A percentile compares a stretch with the other conserved stretches of the same genome.
These are phyloP conservation scores for Erannis defoliaria DNA, from an alignment of 2,888 invertebrate species.

Conservation along the genomic window DNA sequence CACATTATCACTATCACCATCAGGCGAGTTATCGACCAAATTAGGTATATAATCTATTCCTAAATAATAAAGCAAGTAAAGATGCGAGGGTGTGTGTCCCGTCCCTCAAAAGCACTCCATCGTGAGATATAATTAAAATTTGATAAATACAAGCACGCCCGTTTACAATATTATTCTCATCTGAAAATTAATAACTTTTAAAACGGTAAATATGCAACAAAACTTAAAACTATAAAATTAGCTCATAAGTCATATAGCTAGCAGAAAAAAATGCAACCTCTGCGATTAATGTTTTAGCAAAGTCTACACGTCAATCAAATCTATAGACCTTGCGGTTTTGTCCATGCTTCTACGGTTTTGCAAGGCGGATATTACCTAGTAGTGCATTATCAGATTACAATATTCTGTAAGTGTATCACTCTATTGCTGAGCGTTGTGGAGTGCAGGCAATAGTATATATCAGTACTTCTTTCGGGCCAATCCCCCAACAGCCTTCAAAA, in stretches of 20 bases:
- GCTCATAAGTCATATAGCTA: neutral
- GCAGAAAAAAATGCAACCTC: neutral
- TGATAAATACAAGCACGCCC: too few species aligned
- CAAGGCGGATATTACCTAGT: slow-evolving; percentile 12
- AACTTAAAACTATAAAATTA: neutral
- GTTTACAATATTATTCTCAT: too few species aligned
- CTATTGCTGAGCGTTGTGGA: neutral
- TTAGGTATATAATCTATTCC: too few species aligned
- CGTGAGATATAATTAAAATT: too few species aligned
- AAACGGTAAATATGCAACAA: too few species aligned
- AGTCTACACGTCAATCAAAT: neutral
- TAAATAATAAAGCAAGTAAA: too few species aligned
- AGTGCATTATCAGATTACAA: slow-evolving; percentile 16
- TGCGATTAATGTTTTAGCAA: neutral
- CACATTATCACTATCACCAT: too few species aligned
- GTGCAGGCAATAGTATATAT: too few species aligned
- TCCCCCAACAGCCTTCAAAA: slow-evolving; percentile 12
- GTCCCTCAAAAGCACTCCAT: too few species aligned
- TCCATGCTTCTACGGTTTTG: neutral
- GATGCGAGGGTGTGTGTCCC: too few species aligned
- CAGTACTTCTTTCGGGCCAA: neutral
- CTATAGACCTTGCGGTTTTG: slow-evolving; percentile 11
- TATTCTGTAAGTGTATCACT: slow-evolving; percentile 1
- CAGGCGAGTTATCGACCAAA: too few species aligned
- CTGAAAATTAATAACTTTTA: too few species aligned